Evolutionary conservation across 2,888 invertebrate genomes (phyloP), one percentile per base, ranked within the genome.

Genomic region (Lymantria monacha): DNA sequence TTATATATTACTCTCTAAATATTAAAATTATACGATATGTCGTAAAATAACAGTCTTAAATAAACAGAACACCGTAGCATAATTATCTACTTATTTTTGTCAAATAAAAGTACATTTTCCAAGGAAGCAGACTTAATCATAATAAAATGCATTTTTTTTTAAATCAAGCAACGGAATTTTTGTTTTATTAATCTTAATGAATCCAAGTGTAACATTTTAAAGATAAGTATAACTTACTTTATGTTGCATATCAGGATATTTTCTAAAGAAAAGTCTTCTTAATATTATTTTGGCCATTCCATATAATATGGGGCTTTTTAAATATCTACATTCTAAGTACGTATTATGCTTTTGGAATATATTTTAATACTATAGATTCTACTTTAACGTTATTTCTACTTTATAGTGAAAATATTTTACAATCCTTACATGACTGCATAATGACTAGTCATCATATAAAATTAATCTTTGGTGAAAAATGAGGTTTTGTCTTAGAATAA

Each of bases 381-480:
- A 15, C 42, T 45, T 30, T 41, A 38, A 45, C 30, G 7, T 42
- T 43, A 51, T 14, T 31, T 40, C 59, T 49, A 55, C 51, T 48
- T 46, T 46, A 50, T 38, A 43, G 40, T 36, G 45, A 42, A 30
- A 53, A 30, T 59, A 53, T 49, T 46, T 51, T 47, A 56, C 46
- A 47, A 58, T 42, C 48, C 44, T 57, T 55, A 54, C 43, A 43
- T 37, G 46, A 55, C 56, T 50, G 49, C 42, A 45, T 48, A 55
- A 57, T 62, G 65, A 68, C 65, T 66, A 66, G 69, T 52, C 22
- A 53, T 49, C 42, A 48, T 46, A 40, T 60, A 54, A 42, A 42
- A 48, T 37, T 5, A 43, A 30, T 68, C 65, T 64, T 68, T 66
- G 68, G 65, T 55, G 12, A 37, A 31, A 30, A 36, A 30, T 36